Evolutionary conservation across 2,797 vertebrate species (phyloP), one percentile per base, ranked within the genome.

Genomic region (Cossypha heuglini): DNA sequence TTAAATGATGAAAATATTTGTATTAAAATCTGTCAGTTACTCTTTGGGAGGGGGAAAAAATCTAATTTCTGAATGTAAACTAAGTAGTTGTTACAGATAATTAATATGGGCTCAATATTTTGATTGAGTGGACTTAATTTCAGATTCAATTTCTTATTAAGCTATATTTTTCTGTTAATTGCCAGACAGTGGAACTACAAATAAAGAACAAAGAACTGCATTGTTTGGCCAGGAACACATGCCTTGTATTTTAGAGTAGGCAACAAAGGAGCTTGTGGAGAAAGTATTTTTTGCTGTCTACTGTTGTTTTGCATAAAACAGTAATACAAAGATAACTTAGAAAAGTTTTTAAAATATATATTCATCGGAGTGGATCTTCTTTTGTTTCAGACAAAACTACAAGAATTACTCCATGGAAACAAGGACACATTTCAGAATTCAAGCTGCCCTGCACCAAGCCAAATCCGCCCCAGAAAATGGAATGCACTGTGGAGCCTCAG

Each of bases 371-470:
- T 58, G 91, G 55, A 52, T 97, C 78, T 97, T 75, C 81, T 97
- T 94, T 95, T 91, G 96, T 98, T 96, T 96, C 79, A 99, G 99
- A 96, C 98, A 99, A 95, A 99, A 99, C 97, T 99, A 99, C 97
- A 99, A 99, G 98, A 99, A 99, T 97, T 99, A 99, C 97, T 99
- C 99, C 48, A 99, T 99, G 99, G 99, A 99, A 97, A 99, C 99
- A 82, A 98, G 99, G 96, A 99, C 99, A 75, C 99, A 99, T 97
- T 99, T 99, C 98, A 98, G 99, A 93, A 99, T 99, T 97, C 99
- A 99, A 97, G 99, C 99, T 80, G 99, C 99, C 86, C 97, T 99
- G 93, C 99, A 99, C 83, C 99, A 99, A 97, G 99, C 99, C 94
- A 99, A 98, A 95, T 98, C 97, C 26, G 76, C 77, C 15, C 97